These are phyloP conservation scores for Miichthys miiuy DNA, from an alignment of 2,797 vertebrate genomes.

Conservation along the genomic window DNA sequence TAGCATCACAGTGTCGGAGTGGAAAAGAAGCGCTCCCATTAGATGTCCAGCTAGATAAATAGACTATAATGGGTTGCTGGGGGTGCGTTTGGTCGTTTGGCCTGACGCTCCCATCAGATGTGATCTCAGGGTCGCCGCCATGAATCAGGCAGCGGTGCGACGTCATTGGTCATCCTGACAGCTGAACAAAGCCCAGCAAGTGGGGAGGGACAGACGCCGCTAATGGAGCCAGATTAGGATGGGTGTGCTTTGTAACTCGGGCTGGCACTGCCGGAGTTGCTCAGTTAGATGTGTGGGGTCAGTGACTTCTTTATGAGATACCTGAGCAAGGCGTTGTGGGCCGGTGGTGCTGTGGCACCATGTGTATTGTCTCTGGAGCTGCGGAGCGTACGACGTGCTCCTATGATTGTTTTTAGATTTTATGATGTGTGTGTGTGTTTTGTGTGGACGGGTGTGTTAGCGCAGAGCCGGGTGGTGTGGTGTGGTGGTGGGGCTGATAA, in stretches of 20 bases:
- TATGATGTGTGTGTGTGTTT: constrained; percentile 24
- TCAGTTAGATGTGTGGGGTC: constrained; percentile 63
- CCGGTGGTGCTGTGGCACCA: constrained; percentile 9
- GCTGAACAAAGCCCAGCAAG: constrained; percentile 82
- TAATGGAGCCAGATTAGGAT: constrained; percentile 83
- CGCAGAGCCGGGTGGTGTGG: constrained; percentile 52
- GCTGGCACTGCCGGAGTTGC: constrained; percentile 72
- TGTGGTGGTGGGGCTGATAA: constrained; percentile 85
- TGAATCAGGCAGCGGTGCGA: constrained; percentile 78
- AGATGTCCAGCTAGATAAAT: constrained; percentile 82
- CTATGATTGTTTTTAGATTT: constrained; percentile 34
- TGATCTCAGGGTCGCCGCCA: constrained; percentile 81
- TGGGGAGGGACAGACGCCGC: constrained; percentile 74
- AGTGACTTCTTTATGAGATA: constrained; percentile 77
- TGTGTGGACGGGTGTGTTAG: constrained; percentile 33
- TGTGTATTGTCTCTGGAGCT: constrained; percentile 21
- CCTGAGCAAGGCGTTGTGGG: constrained; percentile 60
- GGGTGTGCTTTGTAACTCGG: constrained; percentile 73
- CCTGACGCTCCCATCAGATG: constrained; percentile 80
- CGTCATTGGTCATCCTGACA: constrained; percentile 87
- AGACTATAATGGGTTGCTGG: constrained; percentile 80
- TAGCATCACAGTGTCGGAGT: constrained; percentile 73
- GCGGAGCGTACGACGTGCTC: neutral
- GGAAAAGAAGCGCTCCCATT: constrained; percentile 80
- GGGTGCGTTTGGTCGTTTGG: constrained; percentile 80